A percentile compares a stretch with the other conserved stretches of the same genome.
phyloP scores from a whole-genome alignment of 1,140 invertebrate genomes.

The Diorhabda carinulata region DNA sequence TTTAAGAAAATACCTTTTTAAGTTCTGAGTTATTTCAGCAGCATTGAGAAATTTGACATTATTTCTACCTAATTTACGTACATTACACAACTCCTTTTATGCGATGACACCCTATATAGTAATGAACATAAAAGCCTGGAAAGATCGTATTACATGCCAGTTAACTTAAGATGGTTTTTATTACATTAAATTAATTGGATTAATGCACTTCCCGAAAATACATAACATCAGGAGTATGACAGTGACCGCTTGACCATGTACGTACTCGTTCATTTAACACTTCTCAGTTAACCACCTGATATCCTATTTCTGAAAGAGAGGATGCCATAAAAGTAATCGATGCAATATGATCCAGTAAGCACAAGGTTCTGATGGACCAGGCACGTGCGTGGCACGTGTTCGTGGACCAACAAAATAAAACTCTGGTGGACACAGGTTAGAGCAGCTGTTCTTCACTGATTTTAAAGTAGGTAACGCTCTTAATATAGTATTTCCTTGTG shows the following conservation, averaged over 20 bases:
- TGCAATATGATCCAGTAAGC: conserved; percentile 14
- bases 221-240: background rate
- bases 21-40: too few species aligned
- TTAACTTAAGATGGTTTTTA: too few species aligned
- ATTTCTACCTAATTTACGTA: too few species aligned
- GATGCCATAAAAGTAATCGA: conserved; percentile 17
- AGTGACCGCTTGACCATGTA: background rate
- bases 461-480: conserved; percentile 38
- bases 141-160: too few species aligned
- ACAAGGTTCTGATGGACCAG: conserved; percentile 15
- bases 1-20: too few species aligned
- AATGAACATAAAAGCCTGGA: too few species aligned
- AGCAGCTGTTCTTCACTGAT: conserved; percentile 31
- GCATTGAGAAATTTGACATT: too few species aligned
- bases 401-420: conserved; percentile 29
- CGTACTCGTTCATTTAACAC: background rate
- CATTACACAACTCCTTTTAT: too few species aligned
- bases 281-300: conserved; percentile 1
- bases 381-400: conserved; percentile 30
- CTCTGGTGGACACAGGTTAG: conserved; percentile 38
- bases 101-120: too few species aligned
- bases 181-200: too few species aligned
- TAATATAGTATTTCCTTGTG: conserved; percentile 39
- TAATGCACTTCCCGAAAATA: background rate
- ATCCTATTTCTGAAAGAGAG: conserved; percentile 3